phyloP scores from a whole-genome alignment of 2,113 vertebrate genomes.

The Oreamnos americanus region DNA sequence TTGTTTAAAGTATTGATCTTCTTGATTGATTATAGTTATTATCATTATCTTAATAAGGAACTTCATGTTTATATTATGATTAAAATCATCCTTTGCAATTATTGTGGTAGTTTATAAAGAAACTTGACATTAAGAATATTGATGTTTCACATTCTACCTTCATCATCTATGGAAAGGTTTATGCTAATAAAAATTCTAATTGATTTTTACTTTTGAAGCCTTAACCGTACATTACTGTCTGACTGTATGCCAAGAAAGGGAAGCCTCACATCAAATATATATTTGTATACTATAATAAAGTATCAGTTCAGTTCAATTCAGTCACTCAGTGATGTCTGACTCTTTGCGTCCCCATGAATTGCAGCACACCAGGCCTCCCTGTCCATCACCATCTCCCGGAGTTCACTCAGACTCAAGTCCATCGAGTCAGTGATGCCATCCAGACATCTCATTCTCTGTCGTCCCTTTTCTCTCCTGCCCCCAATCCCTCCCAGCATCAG shows the following conservation, averaged over 20 bases:
- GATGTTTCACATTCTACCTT: constrained; percentile 27
- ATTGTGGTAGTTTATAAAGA: not conserved
- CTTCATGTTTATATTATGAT: not conserved
- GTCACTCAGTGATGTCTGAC: no score
- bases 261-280: not conserved
- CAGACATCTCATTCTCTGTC: no score
- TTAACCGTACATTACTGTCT: constrained; percentile 15
- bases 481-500: no score
- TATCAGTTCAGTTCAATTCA: no score
- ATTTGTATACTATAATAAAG: not conserved
- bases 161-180: constrained; percentile 12
- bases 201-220: constrained; percentile 28
- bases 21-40: not conserved
- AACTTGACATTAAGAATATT: constrained; percentile 39
- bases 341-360: no score
- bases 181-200: not conserved
- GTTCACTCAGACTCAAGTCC: no score
- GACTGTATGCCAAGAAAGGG: not conserved
- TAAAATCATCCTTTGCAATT: constrained; percentile 1
- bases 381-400: no score
- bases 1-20: not conserved
- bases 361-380: no score
- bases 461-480: no score
- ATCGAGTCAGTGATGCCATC: no score
- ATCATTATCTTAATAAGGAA: constrained; percentile 19